Evolutionary conservation across 2,797 vertebrate species (phyloP), one percentile per base, ranked within the genome.

Genomic region (Neostethus bicornis): DNA sequence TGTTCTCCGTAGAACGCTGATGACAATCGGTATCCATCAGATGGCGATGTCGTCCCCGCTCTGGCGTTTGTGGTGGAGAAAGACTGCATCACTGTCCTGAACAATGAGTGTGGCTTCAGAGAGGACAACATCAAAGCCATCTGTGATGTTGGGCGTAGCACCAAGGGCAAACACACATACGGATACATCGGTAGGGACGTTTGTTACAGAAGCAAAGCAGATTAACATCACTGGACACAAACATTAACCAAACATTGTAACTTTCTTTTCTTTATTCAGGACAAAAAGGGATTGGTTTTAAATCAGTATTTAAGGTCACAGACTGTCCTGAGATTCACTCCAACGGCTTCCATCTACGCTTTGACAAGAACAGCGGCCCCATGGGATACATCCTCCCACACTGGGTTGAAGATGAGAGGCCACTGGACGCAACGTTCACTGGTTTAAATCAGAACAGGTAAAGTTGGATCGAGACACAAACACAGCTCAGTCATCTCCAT

Each of bases 381-480:
- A 92, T 91, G 89, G 92, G 92, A 68, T 93, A 93, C 86, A 93
- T 93, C 80, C 87, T 93, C 23, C 92, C 92, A 11, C 92, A 93
- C 82, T 93, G 92, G 92, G 68, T 66, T 1, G 89, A 92, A 29
- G 76, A 88, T 0, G 64, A 87, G 67, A 83, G 80, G 46, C 73
- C 73, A 5, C 48, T 92, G 50, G 70, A 71, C 16, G 1, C 64
- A 4, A 73, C 61, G 44, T 68, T 86, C 42, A 66, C 53, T 14
- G 77, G 72, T 67, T 28, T 78, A 0, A 58, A 66, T 13, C 81
- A 70, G 19, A 77, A 83, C 56, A 91, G 89, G 92, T 92, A 2
- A 43, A 70, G 51, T 12, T n/a, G n/a, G n/a, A n/a, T n/a, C n/a
- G n/a, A n/a, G n/a, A n/a, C n/a, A n/a, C n/a, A n/a, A n/a, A n/a